phyloP scores from a whole-genome alignment of 2,113 vertebrate species.

The Oenanthe melanoleuca region DNA sequence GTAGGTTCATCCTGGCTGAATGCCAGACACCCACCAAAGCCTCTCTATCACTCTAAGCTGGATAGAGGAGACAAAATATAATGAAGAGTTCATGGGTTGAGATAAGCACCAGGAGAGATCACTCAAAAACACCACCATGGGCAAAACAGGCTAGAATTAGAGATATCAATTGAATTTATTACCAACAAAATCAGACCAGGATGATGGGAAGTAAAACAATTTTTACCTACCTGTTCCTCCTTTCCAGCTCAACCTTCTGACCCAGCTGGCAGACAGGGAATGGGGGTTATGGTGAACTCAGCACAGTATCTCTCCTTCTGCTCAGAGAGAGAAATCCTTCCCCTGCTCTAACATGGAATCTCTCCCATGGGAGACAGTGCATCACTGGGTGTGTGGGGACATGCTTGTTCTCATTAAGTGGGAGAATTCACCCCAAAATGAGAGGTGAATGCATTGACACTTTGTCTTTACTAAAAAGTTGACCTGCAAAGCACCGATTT shows the following conservation, averaged over 20 bases:
- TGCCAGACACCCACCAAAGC: neutral
- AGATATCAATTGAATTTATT: neutral
- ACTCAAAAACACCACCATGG: neutral
- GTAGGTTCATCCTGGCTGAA: neutral
- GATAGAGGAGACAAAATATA: neutral
- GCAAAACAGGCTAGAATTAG: neutral
- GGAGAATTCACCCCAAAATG: neutral
- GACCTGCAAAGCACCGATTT: fast-evolving
- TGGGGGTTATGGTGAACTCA: neutral
- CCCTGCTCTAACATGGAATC: neutral
- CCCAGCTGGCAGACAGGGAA: neutral
- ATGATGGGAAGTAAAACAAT: neutral
- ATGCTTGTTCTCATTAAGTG: neutral
- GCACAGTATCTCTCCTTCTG: neutral
- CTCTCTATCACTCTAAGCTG: neutral
- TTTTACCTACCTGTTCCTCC: neutral
- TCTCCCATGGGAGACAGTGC: neutral
- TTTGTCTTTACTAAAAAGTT: neutral
- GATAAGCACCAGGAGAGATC: neutral
- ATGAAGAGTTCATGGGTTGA: neutral
- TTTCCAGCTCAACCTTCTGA: neutral
- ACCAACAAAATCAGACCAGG: neutral
- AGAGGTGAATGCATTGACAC: fast-evolving
- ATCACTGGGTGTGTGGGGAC: neutral
- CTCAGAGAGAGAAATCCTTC: neutral